A percentile compares a stretch with the other conserved stretches of the same genome.
Conservation (phyloP, 30 jellyfish, hydroid and myxozoan genomes). For the Cassiopea xamachana region DNA sequence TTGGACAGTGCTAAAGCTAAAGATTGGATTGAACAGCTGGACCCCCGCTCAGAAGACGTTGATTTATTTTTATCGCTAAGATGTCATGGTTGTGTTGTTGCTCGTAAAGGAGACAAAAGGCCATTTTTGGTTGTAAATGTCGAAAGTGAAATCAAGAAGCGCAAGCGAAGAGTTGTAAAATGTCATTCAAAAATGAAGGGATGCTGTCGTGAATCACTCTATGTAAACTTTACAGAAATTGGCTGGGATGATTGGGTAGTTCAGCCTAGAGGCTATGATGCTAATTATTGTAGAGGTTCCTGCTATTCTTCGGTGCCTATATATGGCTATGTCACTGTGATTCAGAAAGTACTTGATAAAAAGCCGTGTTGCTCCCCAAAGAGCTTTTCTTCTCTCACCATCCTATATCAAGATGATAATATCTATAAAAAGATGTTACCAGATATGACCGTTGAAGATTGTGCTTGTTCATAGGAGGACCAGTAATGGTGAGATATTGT, state of each 20-base stretch:
- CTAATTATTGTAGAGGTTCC: conserved; percentile 73
- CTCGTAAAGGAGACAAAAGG: conserved; percentile 63
- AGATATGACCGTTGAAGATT: conserved; percentile 79
- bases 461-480: conserved; percentile 76
- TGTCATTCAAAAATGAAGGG: conserved; percentile 63
- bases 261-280: conserved; percentile 75
- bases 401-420: conserved; percentile 60
- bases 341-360: conserved; percentile 40
- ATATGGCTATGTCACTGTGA: conserved; percentile 75
- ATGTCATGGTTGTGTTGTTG: conserved; percentile 69
- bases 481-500: conserved; percentile 8
- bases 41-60: conserved; percentile 51
- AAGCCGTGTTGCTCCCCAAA: conserved; percentile 84
- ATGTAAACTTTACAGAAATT: conserved; percentile 73
- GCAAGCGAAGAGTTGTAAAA: conserved; percentile 37
- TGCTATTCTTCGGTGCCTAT: conserved; percentile 76
- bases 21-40: conserved; percentile 59
- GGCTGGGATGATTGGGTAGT: conserved; percentile 91
- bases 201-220: conserved; percentile 78
- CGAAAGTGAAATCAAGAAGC: conserved; percentile 36
- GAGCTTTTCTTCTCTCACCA: conserved; percentile 51
- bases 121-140: conserved; percentile 77
- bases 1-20: conserved; percentile 67
- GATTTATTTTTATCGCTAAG: conserved; percentile 51
- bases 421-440: conserved; percentile 58